These are phyloP conservation scores for Sinocyclocheilus anshuiensis DNA, from an alignment of 2,113 vertebrate genomes.

Conservation along the genomic window DNA sequence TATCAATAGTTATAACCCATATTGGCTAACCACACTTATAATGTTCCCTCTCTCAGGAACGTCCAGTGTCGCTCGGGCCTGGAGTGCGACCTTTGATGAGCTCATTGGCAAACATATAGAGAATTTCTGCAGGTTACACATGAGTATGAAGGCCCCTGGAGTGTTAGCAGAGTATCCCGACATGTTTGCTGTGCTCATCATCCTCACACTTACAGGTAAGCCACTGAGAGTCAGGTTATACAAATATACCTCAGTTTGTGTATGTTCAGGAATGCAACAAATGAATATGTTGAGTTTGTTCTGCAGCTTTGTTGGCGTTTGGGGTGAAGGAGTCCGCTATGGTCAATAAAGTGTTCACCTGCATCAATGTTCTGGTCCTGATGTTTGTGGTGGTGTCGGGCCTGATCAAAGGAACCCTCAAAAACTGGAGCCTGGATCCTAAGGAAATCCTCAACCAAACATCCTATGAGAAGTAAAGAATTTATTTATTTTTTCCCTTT, in stretches of 20 bases:
- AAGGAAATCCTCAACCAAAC: conserved; percentile 73
- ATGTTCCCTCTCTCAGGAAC: conserved; percentile 78
- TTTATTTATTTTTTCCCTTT: background rate
- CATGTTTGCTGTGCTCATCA: conserved; percentile 90
- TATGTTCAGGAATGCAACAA: background rate
- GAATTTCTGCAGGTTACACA: conserved; percentile 76
- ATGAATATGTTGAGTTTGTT: background rate
- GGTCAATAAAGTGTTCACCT: conserved; percentile 95
- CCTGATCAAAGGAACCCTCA: conserved; percentile 87
- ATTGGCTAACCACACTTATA: no score
- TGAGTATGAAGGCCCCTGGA: conserved; percentile 83
- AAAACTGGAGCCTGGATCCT: conserved; percentile 87
- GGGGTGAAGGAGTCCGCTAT: conserved; percentile 95
- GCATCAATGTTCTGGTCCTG: conserved; percentile 90
- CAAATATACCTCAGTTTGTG: background rate
- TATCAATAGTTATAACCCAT: background rate
- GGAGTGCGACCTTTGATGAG: conserved; percentile 93
- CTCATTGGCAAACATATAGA: conserved; percentile 86
- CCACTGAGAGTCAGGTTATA: no score
- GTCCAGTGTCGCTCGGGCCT: conserved; percentile 92
- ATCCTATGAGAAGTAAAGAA: conserved; percentile 62
- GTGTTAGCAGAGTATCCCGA: conserved; percentile 90
- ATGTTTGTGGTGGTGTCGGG: conserved; percentile 90
- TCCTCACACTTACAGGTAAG: conserved; percentile 86
- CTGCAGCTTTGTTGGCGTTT: conserved; percentile 84